These are phyloP conservation scores for Eupithecia abbreviata DNA, from an alignment of 2,888 invertebrate genomes.

Conservation along the genomic window DNA sequence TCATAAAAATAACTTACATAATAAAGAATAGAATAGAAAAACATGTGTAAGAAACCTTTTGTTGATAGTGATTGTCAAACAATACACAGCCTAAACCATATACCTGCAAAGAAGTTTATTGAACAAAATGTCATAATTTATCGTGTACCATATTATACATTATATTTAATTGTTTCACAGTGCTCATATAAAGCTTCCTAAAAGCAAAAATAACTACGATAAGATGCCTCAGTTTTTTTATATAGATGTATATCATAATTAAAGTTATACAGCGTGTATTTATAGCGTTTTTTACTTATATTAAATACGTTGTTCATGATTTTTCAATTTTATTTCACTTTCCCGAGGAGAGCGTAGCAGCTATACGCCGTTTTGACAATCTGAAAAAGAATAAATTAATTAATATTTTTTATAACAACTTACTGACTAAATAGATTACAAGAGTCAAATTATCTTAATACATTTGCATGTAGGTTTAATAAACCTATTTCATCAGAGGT, in stretches of 20 bases:
- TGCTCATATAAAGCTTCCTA: neutral
- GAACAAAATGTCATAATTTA: neutral
- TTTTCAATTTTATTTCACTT: slow-evolving; percentile 32
- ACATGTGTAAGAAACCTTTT: too few relatives aligned
- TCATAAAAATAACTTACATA: too few relatives aligned
- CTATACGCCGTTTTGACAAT: slow-evolving; percentile 71
- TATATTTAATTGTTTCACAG: neutral
- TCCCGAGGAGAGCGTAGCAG: slow-evolving; percentile 66
- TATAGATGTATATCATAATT: neutral
- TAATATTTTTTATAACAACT: too few relatives aligned
- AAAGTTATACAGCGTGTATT: neutral
- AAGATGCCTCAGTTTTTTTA: neutral
- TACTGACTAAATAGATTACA: too few relatives aligned
- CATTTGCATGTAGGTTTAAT: too few relatives aligned
- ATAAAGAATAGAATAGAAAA: too few relatives aligned
- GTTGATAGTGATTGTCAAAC: too few relatives aligned
- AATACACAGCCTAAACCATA: neutral
- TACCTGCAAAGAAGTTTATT: neutral
- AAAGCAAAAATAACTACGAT: neutral
- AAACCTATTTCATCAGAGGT: too few relatives aligned
- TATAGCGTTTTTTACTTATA: neutral
- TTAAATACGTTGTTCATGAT: neutral
- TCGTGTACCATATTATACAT: neutral
- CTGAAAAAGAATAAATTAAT: slow-evolving; percentile 51
- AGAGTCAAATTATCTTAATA: too few relatives aligned